Conservation (phyloP, 2,797 vertebrate species). For the Pantherophis alleghaniensis region DNA sequence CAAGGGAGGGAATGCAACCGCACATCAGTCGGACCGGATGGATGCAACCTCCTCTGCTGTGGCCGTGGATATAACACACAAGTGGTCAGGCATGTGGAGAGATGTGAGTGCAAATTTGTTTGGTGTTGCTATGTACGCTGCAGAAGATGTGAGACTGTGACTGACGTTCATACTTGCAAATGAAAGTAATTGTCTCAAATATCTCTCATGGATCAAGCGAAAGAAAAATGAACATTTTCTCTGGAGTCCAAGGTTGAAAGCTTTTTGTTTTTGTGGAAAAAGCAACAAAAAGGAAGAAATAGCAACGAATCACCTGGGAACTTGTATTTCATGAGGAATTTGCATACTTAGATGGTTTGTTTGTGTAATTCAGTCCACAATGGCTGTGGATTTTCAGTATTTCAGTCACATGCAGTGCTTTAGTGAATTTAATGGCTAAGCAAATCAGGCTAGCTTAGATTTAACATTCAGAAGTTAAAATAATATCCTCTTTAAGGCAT, state of each 20-base stretch:
- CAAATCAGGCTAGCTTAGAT: background rate
- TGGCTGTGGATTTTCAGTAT: conserved; percentile 7
- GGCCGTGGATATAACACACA: conserved; percentile 96
- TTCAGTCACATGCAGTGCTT: background rate
- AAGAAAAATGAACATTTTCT: background rate
- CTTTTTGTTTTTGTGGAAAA: rapidly evolving
- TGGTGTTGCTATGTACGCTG: conserved; percentile 98
- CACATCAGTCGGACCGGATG: conserved; percentile 79
- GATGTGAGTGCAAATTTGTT: conserved; percentile 94
- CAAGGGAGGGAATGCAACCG: conserved; percentile 90
- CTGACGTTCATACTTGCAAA: conserved; percentile 94
- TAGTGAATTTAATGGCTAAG: background rate
- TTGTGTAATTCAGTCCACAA: background rate
- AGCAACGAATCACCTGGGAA: background rate
- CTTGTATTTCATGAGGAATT: background rate
- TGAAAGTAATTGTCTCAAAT: conserved; percentile 41
- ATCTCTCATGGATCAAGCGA: rapidly evolving
- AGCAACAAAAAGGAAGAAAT: background rate
- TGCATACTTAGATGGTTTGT: background rate
- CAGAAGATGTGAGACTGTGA: conserved; percentile 92
- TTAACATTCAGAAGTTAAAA: background rate
- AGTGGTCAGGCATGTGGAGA: conserved; percentile 85
- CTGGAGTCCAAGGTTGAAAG: background rate
- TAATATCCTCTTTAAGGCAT: background rate
- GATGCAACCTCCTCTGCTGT: conserved; percentile 94